Evolutionary conservation across 2,113 vertebrate genomes (phyloP).

Genomic region (Monopterus albus): DNA sequence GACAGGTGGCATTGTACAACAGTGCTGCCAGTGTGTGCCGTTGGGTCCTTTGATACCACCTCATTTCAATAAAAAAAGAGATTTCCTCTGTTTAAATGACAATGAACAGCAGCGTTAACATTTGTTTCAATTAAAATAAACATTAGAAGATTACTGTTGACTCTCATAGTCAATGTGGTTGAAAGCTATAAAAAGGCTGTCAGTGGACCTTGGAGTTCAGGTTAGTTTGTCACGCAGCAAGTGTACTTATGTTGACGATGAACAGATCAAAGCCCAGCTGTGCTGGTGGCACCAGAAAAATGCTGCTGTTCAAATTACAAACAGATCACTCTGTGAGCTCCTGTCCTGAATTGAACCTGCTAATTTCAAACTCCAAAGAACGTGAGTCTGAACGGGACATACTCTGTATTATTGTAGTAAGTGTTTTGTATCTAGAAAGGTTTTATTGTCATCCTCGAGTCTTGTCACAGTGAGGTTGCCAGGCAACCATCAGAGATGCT

Average conservation of each 20-base stretch:
- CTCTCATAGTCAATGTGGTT: too few species aligned
- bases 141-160: too few species aligned
- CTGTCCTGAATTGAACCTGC: not conserved
- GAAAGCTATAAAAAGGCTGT: not conserved
- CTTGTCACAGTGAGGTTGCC: constrained; percentile 7
- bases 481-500: not conserved
- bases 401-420: not conserved
- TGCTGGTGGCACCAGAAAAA: constrained; percentile 13
- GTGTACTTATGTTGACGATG: not conserved
- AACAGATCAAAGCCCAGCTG: constrained; percentile 9
- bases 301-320: constrained; percentile 9
- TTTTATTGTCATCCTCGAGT: not conserved
- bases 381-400: not conserved
- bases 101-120: too few species aligned
- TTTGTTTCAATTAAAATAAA: too few species aligned
- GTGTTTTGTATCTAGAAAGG: too few species aligned
- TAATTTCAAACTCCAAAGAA: not conserved
- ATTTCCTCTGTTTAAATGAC: too few species aligned
- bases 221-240: not conserved
- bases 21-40: too few species aligned
- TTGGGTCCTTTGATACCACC: too few species aligned
- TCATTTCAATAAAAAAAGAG: too few species aligned
- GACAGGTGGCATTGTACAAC: too few species aligned
- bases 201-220: not conserved
- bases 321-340: not conserved